Evolutionary conservation across 2,113 vertebrate genomes (phyloP), one percentile per base, ranked within the genome.

Genomic region (Kryptolebias marmoratus): DNA sequence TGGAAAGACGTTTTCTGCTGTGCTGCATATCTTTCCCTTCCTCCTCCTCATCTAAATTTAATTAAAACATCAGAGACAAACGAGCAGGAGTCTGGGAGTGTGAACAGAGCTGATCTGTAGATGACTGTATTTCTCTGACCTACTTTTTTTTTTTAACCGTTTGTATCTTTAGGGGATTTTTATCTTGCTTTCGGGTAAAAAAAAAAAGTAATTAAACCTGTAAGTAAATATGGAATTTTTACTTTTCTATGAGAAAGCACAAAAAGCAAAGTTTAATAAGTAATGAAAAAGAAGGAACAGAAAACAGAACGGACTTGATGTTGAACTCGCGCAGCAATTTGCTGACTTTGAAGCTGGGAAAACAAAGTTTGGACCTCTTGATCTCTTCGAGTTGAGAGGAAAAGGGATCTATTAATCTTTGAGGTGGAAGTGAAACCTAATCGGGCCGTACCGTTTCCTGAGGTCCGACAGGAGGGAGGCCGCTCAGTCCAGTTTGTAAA

Each of bases 31-130:
- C 52, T 61, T 56, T 72, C 53, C 45, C 32, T 64, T 73, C 76
- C 39, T 74, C 73, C 54, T 48, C 10, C 80, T 85, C 83, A 66
- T 90, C 71, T 80, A 76, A 81, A 79, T 90, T 88, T 90, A 91
- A 93, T 91, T 90, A 89, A 93, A 90, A 88, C 77, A 90, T 84
- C 80, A 79, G 53, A 63, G 76, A 77, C 68, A 70, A 22, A 81
- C 62, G 44, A 56, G 49, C 14, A 28, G 69, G 52, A 63, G 52
- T 81, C 65, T 50, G 67, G 62, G 78, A 75, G 70, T 70, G 48
- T 61, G 77, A 73, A 63, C 73, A 48, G 45, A 74, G 68, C 82
- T 68, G 82, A 76, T 79, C 72, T 78, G 81, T 75, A 42, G 73
- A 71, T 75, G 72, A 68, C 57, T 75, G 57, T 58, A 47, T 66